phyloP scores from a whole-genome alignment of 2,113 vertebrate genomes.

The Dolichotis patagonum region DNA sequence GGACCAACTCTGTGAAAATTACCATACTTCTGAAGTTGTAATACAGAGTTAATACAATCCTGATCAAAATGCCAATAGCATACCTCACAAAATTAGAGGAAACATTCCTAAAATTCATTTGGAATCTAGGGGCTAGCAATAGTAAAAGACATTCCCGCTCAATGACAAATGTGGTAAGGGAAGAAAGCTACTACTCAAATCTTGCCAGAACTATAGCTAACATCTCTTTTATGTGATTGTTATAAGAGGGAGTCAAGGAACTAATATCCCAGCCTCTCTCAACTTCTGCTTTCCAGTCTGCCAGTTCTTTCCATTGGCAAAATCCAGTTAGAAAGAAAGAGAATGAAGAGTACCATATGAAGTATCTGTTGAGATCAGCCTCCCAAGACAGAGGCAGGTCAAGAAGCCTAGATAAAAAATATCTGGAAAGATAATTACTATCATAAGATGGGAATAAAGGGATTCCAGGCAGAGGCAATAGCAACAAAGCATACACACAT shows the following conservation, averaged over 20 bases:
- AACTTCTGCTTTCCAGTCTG: neutral
- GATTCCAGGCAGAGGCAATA: neutral
- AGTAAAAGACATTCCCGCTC: slow-evolving; percentile 9
- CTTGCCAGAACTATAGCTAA: neutral
- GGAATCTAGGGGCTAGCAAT: neutral
- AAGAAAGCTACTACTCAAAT: neutral
- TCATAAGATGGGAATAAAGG: neutral
- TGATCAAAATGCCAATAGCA: too few species aligned
- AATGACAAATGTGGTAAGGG: neutral
- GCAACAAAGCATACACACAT: neutral
- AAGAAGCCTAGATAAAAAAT: neutral
- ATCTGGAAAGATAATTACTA: neutral
- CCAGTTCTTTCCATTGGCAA: neutral
- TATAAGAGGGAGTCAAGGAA: neutral
- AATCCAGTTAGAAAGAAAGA: neutral
- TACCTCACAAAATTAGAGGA: too few species aligned
- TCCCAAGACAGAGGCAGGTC: neutral
- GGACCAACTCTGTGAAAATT: too few species aligned
- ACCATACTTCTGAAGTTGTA: too few species aligned
- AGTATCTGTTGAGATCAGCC: neutral
- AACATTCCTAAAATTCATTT: too few species aligned
- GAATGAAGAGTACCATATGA: neutral
- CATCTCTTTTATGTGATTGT: neutral
- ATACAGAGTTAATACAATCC: too few species aligned
- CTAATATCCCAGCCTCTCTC: neutral